Evolutionary conservation across 2,797 vertebrate genomes (phyloP), one percentile per base, ranked within the genome.

Genomic region (Nasua narica): DNA sequence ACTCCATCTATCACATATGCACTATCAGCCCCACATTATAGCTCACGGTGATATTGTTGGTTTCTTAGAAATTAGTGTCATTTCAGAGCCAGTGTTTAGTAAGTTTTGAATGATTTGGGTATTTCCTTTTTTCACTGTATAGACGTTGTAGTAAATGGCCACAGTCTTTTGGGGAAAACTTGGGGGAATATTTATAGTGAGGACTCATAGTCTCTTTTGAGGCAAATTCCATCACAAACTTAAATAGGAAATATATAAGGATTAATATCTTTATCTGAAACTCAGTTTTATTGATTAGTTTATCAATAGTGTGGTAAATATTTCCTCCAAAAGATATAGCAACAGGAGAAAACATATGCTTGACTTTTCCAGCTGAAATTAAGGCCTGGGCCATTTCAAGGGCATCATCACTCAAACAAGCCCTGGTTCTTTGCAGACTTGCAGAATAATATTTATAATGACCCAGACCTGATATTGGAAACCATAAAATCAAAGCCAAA

Each of bases 361-460:
- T 92, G 87, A 83, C 46, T 90, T 87, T 88, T 86, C 37, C 29
- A 82, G 40, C 40, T 91, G 74, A 89, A 96, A 87, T 86, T 70
- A 86, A 92, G 21, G 40, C 87, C 52, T 90, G 46, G 76, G 32
- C 37, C 69, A 43, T 79, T 91, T 83, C 93, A 95, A 96, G 95
- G 90, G n/a, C 62, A 87, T 67, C 82, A 35, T 90, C 50, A 83
- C 52, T 96, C 54, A 94, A 87, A 92, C 54, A 94, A 87, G 91
- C 37, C 29, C 60, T 70, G 35, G 62, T 43, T 85, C 58, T 95
- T 91, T 90, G 86, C 65, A 96, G 90, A 94, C 83, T 76, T 69
- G 54, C 4, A 27, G 81, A 95, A 93, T 94, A 91, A 92, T 97
- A 86, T 82, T 96, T 95, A 81, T 91, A 97, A 97, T 90, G 94